phyloP scores from a whole-genome alignment of 2,797 vertebrate genomes.

The Notolabrus celidotus region DNA sequence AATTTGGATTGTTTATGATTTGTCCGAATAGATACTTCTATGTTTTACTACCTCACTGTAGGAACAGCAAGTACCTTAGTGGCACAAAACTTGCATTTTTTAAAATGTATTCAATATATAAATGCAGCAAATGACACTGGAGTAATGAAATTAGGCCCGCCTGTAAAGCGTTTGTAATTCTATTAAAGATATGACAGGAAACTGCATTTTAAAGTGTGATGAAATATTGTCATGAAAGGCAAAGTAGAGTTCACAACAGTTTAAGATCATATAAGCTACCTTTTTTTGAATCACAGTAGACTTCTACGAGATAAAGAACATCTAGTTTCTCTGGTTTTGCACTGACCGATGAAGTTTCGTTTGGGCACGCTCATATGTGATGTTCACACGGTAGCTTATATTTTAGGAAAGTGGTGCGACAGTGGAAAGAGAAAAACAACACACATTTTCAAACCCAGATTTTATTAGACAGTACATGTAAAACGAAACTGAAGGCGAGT shows the following conservation, averaged over 20 bases:
- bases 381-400: neutral
- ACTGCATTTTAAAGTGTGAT: no score
- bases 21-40: neutral
- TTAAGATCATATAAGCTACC: no score
- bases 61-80: neutral
- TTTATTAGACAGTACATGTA: constrained; percentile 87
- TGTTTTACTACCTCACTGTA: neutral
- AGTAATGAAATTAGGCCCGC: neutral
- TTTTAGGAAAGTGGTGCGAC: constrained; percentile 25
- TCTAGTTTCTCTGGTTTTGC: constrained; percentile 1
- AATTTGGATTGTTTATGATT: neutral
- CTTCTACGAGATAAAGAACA: no score
- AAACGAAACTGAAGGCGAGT: constrained; percentile 75
- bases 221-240: neutral
- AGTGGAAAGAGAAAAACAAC: constrained; percentile 67
- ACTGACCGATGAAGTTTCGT: neutral
- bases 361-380: neutral
- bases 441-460: constrained; percentile 81
- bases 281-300: no score
- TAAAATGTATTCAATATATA: neutral
- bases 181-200: neutral
- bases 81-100: neutral
- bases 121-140: neutral
- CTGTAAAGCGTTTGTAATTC: neutral
- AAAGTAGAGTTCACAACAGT: neutral